Conservation (phyloP, 1,140 invertebrate species). For the Diprion similis region DNA sequence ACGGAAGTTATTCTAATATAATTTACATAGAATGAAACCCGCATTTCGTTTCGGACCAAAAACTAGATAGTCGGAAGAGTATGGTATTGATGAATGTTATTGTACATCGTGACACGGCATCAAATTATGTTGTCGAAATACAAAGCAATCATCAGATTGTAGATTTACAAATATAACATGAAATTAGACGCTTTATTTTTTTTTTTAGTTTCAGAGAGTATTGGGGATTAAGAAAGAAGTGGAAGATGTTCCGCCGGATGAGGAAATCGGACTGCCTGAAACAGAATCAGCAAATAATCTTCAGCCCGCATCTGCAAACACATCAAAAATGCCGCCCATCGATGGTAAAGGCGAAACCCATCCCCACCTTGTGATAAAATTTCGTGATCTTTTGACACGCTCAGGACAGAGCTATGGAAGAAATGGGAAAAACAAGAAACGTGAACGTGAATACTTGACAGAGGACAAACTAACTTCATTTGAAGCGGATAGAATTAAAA, state of each 20-base stretch:
- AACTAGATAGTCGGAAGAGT: too few species aligned
- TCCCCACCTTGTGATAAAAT: neutral
- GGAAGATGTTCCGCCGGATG: neutral
- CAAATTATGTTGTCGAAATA: too few species aligned
- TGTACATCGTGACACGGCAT: too few species aligned
- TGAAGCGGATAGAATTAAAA: neutral
- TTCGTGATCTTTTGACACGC: neutral
- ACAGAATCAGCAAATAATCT: neutral
- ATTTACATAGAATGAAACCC: too few species aligned
- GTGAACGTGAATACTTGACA: neutral
- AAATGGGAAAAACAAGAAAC: neutral
- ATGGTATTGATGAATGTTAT: too few species aligned
- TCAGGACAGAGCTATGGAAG: neutral
- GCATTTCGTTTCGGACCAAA: too few species aligned
- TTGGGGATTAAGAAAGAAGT: conserved; percentile 1
- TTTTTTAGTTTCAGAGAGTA: neutral
- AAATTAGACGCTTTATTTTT: neutral
- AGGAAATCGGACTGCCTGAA: neutral
- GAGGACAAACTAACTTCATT: neutral
- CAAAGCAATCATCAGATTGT: too few species aligned
- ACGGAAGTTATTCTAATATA: too few species aligned
- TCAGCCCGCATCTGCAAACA: too few species aligned
- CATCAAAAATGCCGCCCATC: neutral
- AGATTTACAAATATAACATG: too few species aligned
- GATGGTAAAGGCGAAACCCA: neutral